A percentile compares a stretch with the other conserved stretches of the same genome.
phyloP scores from a whole-genome alignment of 2,797 vertebrate species.

The Merluccius polli region DNA sequence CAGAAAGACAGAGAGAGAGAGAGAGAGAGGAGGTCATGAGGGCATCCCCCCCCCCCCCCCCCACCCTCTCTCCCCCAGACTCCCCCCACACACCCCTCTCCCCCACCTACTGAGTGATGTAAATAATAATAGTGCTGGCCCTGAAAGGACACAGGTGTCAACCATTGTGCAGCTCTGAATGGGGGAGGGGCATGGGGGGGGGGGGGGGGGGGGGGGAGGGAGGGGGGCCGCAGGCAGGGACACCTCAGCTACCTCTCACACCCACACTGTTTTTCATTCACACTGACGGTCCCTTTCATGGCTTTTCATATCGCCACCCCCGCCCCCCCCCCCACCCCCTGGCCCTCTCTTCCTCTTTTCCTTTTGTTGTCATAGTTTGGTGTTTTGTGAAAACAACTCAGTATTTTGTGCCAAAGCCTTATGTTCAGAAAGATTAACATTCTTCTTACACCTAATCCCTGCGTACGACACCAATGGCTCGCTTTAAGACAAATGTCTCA shows the following conservation, averaged over 20 bases:
- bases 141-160: constrained; percentile 82
- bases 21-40: constrained; percentile 7
- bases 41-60: constrained; percentile 42
- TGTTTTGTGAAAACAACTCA: constrained; percentile 67
- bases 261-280: constrained; percentile 55
- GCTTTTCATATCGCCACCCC: constrained; percentile 41
- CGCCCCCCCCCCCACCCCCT: neutral
- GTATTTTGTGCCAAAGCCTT: constrained; percentile 51
- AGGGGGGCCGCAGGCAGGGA: constrained; percentile 61
- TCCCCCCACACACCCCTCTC: constrained; percentile 40
- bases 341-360: constrained; percentile 30
- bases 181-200: constrained; percentile 34
- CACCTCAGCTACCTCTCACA: constrained; percentile 60
- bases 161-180: constrained; percentile 75
- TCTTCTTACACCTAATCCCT: constrained; percentile 49
- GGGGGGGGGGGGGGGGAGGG: neutral
- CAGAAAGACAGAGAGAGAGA: constrained; percentile 7
- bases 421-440: constrained; percentile 55
- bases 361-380: constrained; percentile 63
- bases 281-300: constrained; percentile 56
- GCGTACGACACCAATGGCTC: constrained; percentile 39
- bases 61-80: constrained; percentile 48
- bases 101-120: constrained; percentile 60
- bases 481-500: constrained; percentile 5
- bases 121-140: constrained; percentile 74